These are phyloP conservation scores for Balanococcus diminutus DNA, from an alignment of 2,888 invertebrate genomes.

Conservation along the genomic window DNA sequence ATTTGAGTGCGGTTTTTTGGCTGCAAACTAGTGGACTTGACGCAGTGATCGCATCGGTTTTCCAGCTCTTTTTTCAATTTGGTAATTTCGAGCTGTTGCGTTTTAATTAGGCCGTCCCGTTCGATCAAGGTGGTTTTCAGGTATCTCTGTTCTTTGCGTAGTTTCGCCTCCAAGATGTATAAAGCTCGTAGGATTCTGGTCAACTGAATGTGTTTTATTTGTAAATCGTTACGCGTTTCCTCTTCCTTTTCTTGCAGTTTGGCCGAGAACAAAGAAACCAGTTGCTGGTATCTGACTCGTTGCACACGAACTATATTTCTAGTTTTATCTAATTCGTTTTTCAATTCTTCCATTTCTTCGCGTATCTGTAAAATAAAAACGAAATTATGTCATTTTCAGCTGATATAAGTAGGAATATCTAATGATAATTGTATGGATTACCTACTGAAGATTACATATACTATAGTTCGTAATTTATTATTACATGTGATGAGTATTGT, in stretches of 20 bases:
- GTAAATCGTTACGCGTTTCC: constrained; percentile 68
- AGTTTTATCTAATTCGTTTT: constrained; percentile 70
- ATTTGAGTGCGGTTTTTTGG: background rate
- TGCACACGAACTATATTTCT: constrained; percentile 71
- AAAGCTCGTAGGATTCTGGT: constrained; percentile 73
- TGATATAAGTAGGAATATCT: background rate
- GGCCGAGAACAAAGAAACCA: constrained; percentile 70
- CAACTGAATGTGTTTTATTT: constrained; percentile 73
- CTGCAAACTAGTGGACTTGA: background rate
- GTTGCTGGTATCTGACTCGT: constrained; percentile 71
- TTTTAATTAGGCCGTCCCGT: constrained; percentile 74
- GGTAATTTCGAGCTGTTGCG: constrained; percentile 73
- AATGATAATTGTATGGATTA: no score
- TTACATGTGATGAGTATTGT: no score
- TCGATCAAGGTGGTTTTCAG: constrained; percentile 72
- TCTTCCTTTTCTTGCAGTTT: constrained; percentile 69
- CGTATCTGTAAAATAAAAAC: constrained; percentile 48
- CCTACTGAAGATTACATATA: no score
- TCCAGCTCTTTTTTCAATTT: constrained; percentile 64
- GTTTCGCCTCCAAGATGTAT: constrained; percentile 73
- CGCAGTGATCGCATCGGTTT: background rate
- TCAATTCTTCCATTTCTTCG: constrained; percentile 52
- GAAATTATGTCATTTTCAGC: background rate
- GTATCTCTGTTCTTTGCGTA: constrained; percentile 75
- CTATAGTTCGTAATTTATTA: no score